These are phyloP conservation scores for Metopolophium dirhodum DNA, from an alignment of 1,140 invertebrate species.

Conservation along the genomic window DNA sequence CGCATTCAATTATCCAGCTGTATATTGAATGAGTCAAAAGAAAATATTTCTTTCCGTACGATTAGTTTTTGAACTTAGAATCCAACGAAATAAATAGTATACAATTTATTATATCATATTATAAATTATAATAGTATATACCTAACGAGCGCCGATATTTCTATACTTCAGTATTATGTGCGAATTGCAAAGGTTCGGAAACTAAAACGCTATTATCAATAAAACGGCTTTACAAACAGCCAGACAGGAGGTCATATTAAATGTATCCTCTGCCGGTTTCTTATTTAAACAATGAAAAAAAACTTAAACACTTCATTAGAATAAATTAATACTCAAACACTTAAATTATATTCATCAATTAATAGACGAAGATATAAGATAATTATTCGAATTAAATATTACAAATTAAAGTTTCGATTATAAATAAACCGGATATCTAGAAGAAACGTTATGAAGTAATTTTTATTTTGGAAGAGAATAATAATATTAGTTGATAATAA, in stretches of 20 bases:
- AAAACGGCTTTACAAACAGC: not conserved
- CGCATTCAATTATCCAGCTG: not conserved
- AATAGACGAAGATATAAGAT: no score
- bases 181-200: not conserved
- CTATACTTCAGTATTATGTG: not conserved
- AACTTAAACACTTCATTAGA: not conserved
- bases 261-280: not conserved
- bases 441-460: not conserved
- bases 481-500: not conserved
- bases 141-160: not conserved
- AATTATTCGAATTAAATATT: no score
- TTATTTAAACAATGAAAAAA: not conserved
- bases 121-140: not conserved
- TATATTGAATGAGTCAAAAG: not conserved
- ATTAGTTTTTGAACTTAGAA: not conserved
- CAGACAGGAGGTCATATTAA: not conserved
- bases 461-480: not conserved
- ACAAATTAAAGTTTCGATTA: not conserved
- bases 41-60: not conserved
- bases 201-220: not conserved
- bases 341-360: no score
- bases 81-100: not conserved
- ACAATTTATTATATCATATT: not conserved
- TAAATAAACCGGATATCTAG: not conserved
- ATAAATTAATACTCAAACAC: not conserved